Conservation (phyloP, 1,140 invertebrate genomes). For the Uloborus diversus region DNA sequence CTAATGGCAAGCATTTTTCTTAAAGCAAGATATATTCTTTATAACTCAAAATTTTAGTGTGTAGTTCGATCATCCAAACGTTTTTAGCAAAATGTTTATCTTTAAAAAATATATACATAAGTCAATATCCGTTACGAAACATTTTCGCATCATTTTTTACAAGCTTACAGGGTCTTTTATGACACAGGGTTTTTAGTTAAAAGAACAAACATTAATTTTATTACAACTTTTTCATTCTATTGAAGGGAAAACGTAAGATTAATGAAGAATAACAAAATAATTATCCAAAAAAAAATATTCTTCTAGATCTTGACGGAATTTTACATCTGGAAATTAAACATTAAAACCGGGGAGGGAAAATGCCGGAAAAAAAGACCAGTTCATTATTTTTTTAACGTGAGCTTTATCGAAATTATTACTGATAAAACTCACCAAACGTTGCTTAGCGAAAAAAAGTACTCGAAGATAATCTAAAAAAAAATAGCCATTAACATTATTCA, state of each 20-base stretch:
- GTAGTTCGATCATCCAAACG: too few relatives aligned
- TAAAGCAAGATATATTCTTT: too few relatives aligned
- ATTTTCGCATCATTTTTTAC: too few relatives aligned
- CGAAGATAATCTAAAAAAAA: conserved; percentile 43
- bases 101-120: too few relatives aligned
- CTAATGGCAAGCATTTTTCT: too few relatives aligned
- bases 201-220: not conserved
- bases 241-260: not conserved
- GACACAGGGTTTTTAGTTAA: too few relatives aligned
- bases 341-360: conserved; percentile 8
- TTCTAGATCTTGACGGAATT: not conserved
- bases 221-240: not conserved
- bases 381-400: conserved; percentile 35
- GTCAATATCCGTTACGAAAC: too few relatives aligned
- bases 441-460: not conserved
- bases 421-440: conserved; percentile 28
- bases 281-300: not conserved
- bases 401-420: conserved; percentile 38
- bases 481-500: conserved; percentile 27
- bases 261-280: conserved; percentile 4
- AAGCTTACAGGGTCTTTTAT: too few relatives aligned
- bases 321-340: conserved; percentile 46
- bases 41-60: too few relatives aligned
- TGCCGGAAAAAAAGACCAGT: not conserved
- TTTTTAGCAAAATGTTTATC: too few relatives aligned